Conservation (phyloP, 2,888 invertebrate species). For the Diadromus collaris region DNA sequence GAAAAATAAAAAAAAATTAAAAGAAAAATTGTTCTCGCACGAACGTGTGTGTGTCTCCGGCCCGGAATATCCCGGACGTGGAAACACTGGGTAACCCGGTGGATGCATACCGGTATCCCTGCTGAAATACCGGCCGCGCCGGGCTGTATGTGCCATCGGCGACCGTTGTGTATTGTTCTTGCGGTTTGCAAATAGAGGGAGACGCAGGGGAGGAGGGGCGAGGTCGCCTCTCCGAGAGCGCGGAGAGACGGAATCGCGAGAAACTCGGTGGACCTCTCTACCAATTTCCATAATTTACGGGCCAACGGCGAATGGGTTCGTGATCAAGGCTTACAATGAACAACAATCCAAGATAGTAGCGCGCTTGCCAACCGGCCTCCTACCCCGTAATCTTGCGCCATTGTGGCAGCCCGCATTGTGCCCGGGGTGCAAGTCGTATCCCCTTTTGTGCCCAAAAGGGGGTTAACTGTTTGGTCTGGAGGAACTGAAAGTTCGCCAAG, state of each 20-base stretch:
- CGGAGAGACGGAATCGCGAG: slow-evolving; percentile 18
- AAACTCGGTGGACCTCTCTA: slow-evolving; percentile 29
- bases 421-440: slow-evolving; percentile 37
- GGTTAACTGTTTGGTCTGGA: slow-evolving; percentile 46
- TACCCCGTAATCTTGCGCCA: slow-evolving; percentile 54
- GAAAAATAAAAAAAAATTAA: background rate
- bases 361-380: slow-evolving; percentile 10
- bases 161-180: slow-evolving; percentile 37
- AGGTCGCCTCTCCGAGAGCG: background rate
- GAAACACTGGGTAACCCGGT: slow-evolving; percentile 27
- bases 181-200: slow-evolving; percentile 1
- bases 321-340: slow-evolving; percentile 57
- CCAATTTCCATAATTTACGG: slow-evolving; percentile 65
- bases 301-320: slow-evolving; percentile 55
- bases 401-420: slow-evolving; percentile 61
- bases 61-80: slow-evolving; percentile 23
- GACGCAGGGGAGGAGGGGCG: background rate
- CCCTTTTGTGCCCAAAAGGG: slow-evolving; percentile 35
- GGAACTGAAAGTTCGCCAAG: slow-evolving; percentile 41
- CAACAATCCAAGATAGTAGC: slow-evolving; percentile 60
- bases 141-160: slow-evolving; percentile 4
- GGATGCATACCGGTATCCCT: background rate
- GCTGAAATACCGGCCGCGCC: background rate
- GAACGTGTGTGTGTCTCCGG: background rate
- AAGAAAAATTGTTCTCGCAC: background rate